Base-by-base conservation (phyloP, 2,888 invertebrate genomes). In the Nephrocerus scutellatus region DNA sequence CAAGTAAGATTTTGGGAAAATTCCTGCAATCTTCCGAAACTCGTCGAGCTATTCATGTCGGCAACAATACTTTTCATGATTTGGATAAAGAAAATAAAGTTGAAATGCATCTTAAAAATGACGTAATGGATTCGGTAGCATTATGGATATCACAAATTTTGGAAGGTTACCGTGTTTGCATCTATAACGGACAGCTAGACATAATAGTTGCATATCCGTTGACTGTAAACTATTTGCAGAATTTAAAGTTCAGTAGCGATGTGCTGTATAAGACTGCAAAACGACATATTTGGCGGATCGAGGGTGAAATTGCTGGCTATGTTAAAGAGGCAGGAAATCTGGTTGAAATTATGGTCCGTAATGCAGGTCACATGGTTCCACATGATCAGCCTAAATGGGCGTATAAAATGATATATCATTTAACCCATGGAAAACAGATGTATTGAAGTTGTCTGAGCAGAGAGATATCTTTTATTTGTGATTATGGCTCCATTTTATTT, bases 151-250 rank as follows among this genome's bases (percentile, higher is more conserved):
- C 77, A 0, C 80, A 81, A 51, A 66, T 89, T 0, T 59, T 86
- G 1, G 71, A 78, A 23, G 66, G 78, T 51, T 62, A 59, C 28
- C 58, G 52, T 5, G 60, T 89, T 12, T 74, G 92, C 29, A 74
- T 91, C 43, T 93, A 92, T 63, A 91, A 82, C 59, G 93, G 93
- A 0, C 92, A 93, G 59, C 62, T 93, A 47, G 93, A 95, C 62
- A 83, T 93, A 10, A 89, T 92, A 47, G 86, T 91, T 0, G 88
- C 90, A 0, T 88, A 89, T 66, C 88, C 90, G 0, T 60, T 88
- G 33, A 91, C 91, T 0, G 74, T 83, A 14, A 84, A 83, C 59
- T 90, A 85, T 62, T 67, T 93, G 20, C 72, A 75, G 47, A 74
- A 78, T 35, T 70, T 90, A 2, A 73, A 80, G 29, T 90, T 88